phyloP scores from a whole-genome alignment of 2,888 invertebrate species.

The Cerastis rubricosa region DNA sequence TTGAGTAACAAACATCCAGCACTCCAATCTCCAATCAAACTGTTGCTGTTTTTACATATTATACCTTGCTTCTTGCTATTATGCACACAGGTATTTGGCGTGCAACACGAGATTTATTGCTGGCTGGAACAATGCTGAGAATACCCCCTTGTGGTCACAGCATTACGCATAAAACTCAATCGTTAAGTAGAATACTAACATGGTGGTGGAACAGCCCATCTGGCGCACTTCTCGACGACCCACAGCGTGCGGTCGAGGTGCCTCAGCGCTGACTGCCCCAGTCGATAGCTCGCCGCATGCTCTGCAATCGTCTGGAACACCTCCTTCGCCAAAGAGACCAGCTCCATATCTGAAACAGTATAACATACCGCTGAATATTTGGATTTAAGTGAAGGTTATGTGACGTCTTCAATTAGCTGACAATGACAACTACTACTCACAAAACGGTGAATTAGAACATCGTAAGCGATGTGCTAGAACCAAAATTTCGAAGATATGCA shows the following conservation, averaged over 20 bases:
- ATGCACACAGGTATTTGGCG: not conserved
- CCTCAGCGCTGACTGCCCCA: conserved; percentile 87
- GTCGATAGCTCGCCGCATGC: conserved; percentile 82
- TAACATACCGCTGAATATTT: not conserved
- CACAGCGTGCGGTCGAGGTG: conserved; percentile 87
- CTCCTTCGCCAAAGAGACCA: conserved; percentile 81
- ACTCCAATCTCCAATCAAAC: too few species aligned
- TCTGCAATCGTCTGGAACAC: conserved; percentile 82
- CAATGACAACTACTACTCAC: not conserved
- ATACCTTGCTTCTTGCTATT: too few species aligned
- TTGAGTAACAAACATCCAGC: too few species aligned
- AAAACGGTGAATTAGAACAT: not conserved
- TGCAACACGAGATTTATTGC: not conserved
- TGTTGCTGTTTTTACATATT: too few species aligned
- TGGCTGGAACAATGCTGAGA: too few species aligned
- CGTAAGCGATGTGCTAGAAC: not conserved
- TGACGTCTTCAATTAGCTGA: conserved; percentile 1
- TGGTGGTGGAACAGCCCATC: conserved; percentile 91
- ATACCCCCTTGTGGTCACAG: too few species aligned
- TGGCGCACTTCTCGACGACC: conserved; percentile 90
- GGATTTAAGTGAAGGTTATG: not conserved
- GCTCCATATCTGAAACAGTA: conserved; percentile 81
- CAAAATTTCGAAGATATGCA: not conserved
- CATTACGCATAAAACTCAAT: not conserved
- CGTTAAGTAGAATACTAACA: conserved; percentile 72